Evolutionary conservation across 2,888 invertebrate genomes (phyloP), one percentile per base, ranked within the genome.

Genomic region (Platynereis dumerilii): DNA sequence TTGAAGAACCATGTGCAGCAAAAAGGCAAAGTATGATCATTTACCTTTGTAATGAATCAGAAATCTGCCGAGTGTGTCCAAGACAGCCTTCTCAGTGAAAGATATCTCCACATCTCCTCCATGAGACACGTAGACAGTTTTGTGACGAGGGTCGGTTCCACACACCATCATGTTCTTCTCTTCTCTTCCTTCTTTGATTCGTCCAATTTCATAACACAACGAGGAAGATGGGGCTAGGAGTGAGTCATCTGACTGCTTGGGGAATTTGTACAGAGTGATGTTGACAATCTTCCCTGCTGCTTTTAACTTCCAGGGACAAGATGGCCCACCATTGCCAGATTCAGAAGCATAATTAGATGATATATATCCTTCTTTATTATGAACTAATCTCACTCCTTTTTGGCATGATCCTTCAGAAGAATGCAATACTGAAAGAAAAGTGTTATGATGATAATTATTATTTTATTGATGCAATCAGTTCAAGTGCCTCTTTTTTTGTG

Each of bases 31-130:
- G 48, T 48, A 20, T 12, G 5, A 22, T 5, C 20, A 20, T 34
- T 15, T 58, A 67, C 67, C 64, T 65, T 65, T 58, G 42, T 58
- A 67, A 27, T 53, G 56, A 26, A 67, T 26, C 22, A 67, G 34
- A 48, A 67, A 65, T 24, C 55, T 60, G 20, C 48, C 45, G 24
- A 66, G 28, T 1, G 24, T 53, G 20, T 58, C 27, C 1, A 66
- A 55, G 0, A 58, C 58, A 22, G 45, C 53, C n/a, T 53, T 61
- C 15, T 55, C 57, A 34, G 58, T 58, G 27, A 66, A 62, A 28
- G 44, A 42, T 17, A 66, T 54, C 22, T 52, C 62, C 17, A 66
- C n/a, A 12, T 22, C 53, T 29, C 34, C 58, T 17, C 45, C 58
- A 5, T 39, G 34, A 0, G 66, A 66, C 20, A 58, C 27, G 42